Base-by-base conservation (phyloP, 2,888 invertebrate species). In the Geophilus truncorum region DNA sequence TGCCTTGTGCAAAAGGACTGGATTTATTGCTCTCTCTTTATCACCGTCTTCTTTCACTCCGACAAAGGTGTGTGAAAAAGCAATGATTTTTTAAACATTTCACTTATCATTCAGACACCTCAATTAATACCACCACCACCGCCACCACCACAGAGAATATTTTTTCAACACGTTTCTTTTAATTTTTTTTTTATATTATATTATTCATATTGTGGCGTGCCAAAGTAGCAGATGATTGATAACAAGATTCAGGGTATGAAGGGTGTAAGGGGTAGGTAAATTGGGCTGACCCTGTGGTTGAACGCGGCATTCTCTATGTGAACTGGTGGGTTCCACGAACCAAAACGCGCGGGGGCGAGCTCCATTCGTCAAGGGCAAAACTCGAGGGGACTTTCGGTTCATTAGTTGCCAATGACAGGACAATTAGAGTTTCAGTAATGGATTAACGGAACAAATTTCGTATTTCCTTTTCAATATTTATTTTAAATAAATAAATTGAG, bases 221-320 rank as follows among this genome's bases (percentile, higher is more conserved):
- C 18, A 51, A 45, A 51, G n/a, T 18, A 51, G 18, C 23, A 10
- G 28, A 23, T 70, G 70, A 70, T 70, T 23, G 70, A 70, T 70
- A 28, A 70, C 25, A 28, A 25, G 28, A 10, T 70, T 23, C 28
- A n/a, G 70, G 70, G 70, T 70, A 70, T 25, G 70, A 70, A 70
- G 70, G 70, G 70, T 70, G 70, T 70, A 9, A 18, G 45, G 45
- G 12, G 28, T 25, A 28, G 70, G 70, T 70, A 70, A 70, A 70
- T 70, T 70, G 70, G 70, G 70, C 70, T 70, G 70, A 70, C 70
- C 70, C 70, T 70, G 70, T 70, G 70, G 70, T 70, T 70, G 70
- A 25, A 70, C 70, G 70, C 70, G 28, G 70, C 70, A 70, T 70
- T 70, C 70, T 70, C 70, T 70, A 23, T 70, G 28, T 70, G 70